Conservation (phyloP, 2,113 vertebrate genomes). For the Sylvietta virens region DNA sequence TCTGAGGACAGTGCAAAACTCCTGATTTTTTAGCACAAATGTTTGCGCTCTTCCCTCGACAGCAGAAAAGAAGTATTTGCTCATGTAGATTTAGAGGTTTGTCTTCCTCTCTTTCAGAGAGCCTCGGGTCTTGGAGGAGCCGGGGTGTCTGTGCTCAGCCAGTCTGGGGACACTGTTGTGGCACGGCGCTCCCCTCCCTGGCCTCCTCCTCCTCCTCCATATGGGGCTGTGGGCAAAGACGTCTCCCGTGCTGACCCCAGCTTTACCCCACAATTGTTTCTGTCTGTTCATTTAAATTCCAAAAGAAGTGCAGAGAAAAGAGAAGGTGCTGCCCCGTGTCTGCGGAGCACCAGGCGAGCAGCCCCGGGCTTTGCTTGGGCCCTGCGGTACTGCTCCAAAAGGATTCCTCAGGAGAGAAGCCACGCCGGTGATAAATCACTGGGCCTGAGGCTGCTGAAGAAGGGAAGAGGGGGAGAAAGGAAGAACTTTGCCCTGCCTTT, state of each 20-base stretch:
- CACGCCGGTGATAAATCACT: background rate
- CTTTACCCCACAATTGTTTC: background rate
- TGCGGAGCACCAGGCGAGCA: background rate
- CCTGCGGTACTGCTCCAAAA: background rate
- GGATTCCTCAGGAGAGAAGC: background rate
- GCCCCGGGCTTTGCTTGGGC: background rate
- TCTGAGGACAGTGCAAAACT: background rate
- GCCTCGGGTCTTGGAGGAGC: background rate
- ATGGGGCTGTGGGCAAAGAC: background rate
- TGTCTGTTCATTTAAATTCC: conserved; percentile 15
- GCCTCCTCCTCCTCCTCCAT: background rate
- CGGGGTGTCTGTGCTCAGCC: background rate
- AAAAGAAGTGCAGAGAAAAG: background rate
- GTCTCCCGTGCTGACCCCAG: background rate
- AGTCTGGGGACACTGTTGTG: background rate
- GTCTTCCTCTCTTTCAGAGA: background rate
- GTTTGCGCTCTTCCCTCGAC: fast-evolving
- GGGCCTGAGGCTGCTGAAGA: background rate
- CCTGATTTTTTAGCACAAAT: background rate
- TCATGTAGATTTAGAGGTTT: background rate
- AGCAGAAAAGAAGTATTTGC: background rate
- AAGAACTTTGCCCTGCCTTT: background rate
- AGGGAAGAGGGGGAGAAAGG: background rate
- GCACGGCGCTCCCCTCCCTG: fast-evolving
- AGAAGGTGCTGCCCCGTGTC: background rate